These are phyloP conservation scores for Melikaiella ostensackeni DNA, from an alignment of 2,888 invertebrate genomes.

Conservation along the genomic window DNA sequence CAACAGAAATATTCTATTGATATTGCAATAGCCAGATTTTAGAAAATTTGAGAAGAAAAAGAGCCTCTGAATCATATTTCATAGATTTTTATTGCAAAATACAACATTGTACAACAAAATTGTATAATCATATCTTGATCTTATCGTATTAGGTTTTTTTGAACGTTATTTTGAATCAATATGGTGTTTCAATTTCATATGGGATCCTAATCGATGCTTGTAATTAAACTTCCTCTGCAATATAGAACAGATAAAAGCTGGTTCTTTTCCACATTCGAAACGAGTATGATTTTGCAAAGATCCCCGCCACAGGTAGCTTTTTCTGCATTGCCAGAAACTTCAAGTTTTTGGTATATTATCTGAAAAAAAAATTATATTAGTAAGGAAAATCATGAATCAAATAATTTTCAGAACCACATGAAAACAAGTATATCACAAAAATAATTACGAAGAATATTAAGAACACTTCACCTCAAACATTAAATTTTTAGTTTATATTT, in stretches of 20 bases:
- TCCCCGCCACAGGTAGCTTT: constrained; percentile 67
- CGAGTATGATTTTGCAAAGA: no score
- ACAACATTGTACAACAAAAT: neutral
- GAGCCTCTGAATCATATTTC: neutral
- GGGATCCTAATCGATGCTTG: constrained; percentile 68
- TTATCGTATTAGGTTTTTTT: neutral
- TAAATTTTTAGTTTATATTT: no score
- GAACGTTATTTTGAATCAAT: neutral
- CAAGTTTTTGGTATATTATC: constrained; percentile 39
- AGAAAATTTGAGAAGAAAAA: neutral
- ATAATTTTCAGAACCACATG: neutral
- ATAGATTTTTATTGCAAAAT: neutral
- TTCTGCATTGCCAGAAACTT: constrained; percentile 59
- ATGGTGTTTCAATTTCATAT: constrained; percentile 57
- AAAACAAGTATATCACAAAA: no score
- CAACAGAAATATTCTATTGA: no score
- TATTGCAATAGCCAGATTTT: no score
- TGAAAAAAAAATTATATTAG: neutral
- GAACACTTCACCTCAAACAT: no score
- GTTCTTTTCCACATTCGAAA: constrained; percentile 71
- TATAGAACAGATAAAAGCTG: constrained; percentile 71
- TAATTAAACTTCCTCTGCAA: no score
- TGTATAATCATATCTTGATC: no score
- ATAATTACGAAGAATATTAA: neutral
- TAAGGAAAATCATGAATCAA: no score